Percentiles rank a stretch among this genome's conserved stretches.
Conservation (phyloP, 2,113 vertebrate species). For the Epinephelus moara region DNA sequence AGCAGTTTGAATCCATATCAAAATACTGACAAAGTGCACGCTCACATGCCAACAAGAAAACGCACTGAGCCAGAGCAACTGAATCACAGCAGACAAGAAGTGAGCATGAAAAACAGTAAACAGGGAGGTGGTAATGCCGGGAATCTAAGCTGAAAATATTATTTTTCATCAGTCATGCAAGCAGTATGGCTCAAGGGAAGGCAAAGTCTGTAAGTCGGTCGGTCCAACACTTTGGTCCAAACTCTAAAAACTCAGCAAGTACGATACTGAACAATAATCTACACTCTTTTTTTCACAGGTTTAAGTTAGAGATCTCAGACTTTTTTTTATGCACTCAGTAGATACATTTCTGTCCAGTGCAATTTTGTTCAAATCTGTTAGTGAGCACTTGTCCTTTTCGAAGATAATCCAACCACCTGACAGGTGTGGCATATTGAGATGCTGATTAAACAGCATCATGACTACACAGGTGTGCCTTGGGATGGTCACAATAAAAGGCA, state of each 20-base stretch:
- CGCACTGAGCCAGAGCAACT: not conserved
- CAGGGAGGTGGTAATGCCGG: not conserved
- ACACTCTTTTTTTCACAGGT: no score
- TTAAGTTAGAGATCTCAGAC: no score
- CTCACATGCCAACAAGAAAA: not conserved
- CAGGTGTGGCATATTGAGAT: no score
- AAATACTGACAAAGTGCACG: not conserved
- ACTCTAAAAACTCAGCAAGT: not conserved
- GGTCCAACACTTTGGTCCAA: not conserved
- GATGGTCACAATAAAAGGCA: no score
- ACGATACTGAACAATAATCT: no score
- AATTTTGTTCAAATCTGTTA: no score
- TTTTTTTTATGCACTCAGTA: no score
- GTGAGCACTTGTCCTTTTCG: no score
- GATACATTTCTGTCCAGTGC: no score
- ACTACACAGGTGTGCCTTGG: no score
- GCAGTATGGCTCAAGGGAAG: not conserved
- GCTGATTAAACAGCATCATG: no score
- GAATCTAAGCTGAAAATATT: not conserved
- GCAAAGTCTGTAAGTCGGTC: not conserved
- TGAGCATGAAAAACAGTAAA: constrained; percentile 5
- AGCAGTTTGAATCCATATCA: constrained; percentile 16
- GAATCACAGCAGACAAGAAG: not conserved
- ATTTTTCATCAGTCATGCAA: not conserved
- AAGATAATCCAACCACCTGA: no score